Evolutionary conservation across 2,888 invertebrate genomes (phyloP), one percentile per base, ranked within the genome.

Genomic region (Coelogynopora nodosa): DNA sequence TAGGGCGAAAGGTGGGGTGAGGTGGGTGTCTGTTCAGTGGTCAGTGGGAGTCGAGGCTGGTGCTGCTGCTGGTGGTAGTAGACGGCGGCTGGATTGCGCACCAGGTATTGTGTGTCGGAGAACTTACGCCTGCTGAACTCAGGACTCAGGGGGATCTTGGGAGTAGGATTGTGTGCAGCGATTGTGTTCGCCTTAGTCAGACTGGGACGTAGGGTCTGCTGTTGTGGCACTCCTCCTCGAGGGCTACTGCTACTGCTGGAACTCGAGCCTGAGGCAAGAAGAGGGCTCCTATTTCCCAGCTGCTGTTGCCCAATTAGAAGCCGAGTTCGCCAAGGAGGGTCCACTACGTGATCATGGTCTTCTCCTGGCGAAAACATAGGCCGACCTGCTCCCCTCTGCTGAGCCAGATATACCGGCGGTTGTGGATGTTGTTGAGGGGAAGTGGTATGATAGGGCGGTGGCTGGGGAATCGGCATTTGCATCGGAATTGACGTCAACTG

Each of bases 171-270:
- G 31, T 29, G 30, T 2, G 30, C 2, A 18, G 82, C 10, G 29
- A 85, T 85, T 18, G 85, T 85, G 82, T 85, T 85, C 84, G 85
- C 85, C 26, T 85, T 85, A 1, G 67, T 80, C 10, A 85, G 85
- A 26, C 26, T 67, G 30, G 84, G 49, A 18, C 82, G 31, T 27
- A 82, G 29, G 82, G 30, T 13, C 1, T 18, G n/a, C 2, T 1
- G 23, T 13, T 2, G 18, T 27, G 82, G 23, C 2, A 26, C 2
- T 74, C 18, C 18, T 74, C 18, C 74, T 13, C 18, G 23, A 23
- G 23, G 74, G 23, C 18, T 5, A 49, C 49, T 49, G 74, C 74
- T 74, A 23, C 74, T 74, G 74, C 74, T 74, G 23, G 74, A 74
- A 26, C 74, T 74, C 2, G 74, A 74, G 5, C 74, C 74, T 5